Evolutionary conservation across 2,113 vertebrate genomes (phyloP).

Genomic region (Morone saxatilis): DNA sequence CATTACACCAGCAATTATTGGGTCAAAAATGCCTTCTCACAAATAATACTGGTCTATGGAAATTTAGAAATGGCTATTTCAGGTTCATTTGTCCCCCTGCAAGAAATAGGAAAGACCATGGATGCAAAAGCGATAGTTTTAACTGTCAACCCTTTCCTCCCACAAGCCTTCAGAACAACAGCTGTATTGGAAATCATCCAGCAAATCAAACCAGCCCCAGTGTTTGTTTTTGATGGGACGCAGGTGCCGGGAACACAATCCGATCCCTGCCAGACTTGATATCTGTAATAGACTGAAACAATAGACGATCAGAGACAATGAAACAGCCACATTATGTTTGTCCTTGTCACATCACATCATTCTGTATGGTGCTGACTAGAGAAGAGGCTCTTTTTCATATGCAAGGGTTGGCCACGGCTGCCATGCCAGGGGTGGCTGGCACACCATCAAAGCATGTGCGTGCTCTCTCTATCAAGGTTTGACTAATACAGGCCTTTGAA

Average conservation of each 20-base stretch:
- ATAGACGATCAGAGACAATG: slow-evolving; percentile 56
- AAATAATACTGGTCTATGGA: background rate
- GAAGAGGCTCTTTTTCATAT: slow-evolving; percentile 36
- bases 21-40: background rate
- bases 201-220: slow-evolving; percentile 40
- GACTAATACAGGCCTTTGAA: slow-evolving; percentile 31
- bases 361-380: slow-evolving; percentile 25
- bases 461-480: slow-evolving; percentile 22
- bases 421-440: slow-evolving; percentile 52
- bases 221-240: slow-evolving; percentile 60
- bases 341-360: slow-evolving; percentile 69
- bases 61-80: slow-evolving; percentile 4
- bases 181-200: slow-evolving; percentile 64
- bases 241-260: slow-evolving; percentile 64
- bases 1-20: background rate
- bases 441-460: slow-evolving; percentile 30
- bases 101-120: slow-evolving; percentile 13
- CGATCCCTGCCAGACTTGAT: slow-evolving; percentile 52
- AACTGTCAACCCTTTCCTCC: slow-evolving; percentile 32
- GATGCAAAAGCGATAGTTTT: background rate
- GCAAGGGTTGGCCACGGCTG: slow-evolving; percentile 18
- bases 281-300: slow-evolving; percentile 65
- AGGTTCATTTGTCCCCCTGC: background rate
- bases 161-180: slow-evolving; percentile 49
- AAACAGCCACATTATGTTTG: slow-evolving; percentile 56